Conservation (phyloP, 2,113 vertebrate genomes). For the Micronisus gabar region DNA sequence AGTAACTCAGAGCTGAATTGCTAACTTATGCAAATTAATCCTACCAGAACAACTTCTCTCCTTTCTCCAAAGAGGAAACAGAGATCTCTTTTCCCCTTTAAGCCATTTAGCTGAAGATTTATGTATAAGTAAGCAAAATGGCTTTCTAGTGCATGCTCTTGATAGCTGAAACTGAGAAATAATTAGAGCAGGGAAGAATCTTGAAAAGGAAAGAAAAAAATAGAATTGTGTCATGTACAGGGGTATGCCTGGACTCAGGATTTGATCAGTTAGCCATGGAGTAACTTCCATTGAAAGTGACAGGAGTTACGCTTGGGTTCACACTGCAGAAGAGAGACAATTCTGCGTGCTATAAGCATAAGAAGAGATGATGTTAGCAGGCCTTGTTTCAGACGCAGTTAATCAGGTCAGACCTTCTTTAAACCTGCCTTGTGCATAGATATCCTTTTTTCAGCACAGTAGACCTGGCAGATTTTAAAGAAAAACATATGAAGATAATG, state of each 20-base stretch:
- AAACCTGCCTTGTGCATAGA: neutral
- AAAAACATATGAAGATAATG: neutral
- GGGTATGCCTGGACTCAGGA: neutral
- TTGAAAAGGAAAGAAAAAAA: neutral
- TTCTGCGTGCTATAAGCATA: neutral
- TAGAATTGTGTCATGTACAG: neutral
- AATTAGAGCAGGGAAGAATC: neutral
- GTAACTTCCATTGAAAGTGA: neutral
- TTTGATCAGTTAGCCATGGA: neutral
- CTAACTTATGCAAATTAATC: neutral
- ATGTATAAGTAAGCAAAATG: neutral
- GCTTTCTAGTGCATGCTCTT: neutral
- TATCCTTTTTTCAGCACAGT: neutral
- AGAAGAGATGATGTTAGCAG: neutral
- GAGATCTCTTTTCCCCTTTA: neutral
- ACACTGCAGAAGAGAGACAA: neutral
- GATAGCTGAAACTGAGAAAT: neutral
- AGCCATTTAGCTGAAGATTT: neutral
- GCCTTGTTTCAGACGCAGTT: neutral
- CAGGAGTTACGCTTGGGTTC: neutral
- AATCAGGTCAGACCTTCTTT: neutral
- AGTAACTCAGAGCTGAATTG: neutral
- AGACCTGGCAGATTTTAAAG: neutral
- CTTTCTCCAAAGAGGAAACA: neutral
- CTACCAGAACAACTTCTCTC: neutral